These are phyloP conservation scores for Caradrina clavipalpis DNA, from an alignment of 2,888 invertebrate genomes.

Conservation along the genomic window DNA sequence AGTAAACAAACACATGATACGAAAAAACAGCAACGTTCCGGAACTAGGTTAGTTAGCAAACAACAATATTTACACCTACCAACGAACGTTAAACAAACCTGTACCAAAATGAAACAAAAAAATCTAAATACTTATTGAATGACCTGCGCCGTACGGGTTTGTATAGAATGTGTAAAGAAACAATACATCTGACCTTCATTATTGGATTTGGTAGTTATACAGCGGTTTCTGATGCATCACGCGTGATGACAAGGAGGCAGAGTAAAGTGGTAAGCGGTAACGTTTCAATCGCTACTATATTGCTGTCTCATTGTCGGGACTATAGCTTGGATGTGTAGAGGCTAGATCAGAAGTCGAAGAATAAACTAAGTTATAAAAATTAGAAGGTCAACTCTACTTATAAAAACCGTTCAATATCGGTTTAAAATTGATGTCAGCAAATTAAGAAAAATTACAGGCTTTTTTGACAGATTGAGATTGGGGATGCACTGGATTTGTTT, in stretches of 20 bases:
- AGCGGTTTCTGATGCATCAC: conserved; percentile 60
- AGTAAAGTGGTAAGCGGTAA: conserved; percentile 73
- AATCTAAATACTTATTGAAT: conserved; percentile 38
- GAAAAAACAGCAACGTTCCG: neutral
- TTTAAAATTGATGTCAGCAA: too few relatives aligned
- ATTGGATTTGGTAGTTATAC: conserved; percentile 64
- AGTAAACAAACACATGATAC: neutral
- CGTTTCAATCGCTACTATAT: conserved; percentile 70
- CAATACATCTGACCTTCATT: conserved; percentile 63
- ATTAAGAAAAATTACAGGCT: too few relatives aligned
- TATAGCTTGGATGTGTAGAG: conserved; percentile 40
- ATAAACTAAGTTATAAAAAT: neutral
- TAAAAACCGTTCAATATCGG: too few relatives aligned
- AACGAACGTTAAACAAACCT: conserved; percentile 39
- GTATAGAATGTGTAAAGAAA: conserved; percentile 58
- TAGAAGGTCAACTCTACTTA: too few relatives aligned
- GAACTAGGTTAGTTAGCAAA: conserved; percentile 18
- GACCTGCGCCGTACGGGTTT: conserved; percentile 48
- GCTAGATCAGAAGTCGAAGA: conserved; percentile 52
- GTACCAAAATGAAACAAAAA: conserved; percentile 41
- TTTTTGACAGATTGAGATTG: too few relatives aligned
- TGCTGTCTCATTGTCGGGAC: conserved; percentile 73
- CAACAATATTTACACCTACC: neutral
- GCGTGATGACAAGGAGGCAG: conserved; percentile 63
- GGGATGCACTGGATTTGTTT: too few relatives aligned